Conservation (phyloP, 2,888 invertebrate species). For the Linnaemya vulpina region DNA sequence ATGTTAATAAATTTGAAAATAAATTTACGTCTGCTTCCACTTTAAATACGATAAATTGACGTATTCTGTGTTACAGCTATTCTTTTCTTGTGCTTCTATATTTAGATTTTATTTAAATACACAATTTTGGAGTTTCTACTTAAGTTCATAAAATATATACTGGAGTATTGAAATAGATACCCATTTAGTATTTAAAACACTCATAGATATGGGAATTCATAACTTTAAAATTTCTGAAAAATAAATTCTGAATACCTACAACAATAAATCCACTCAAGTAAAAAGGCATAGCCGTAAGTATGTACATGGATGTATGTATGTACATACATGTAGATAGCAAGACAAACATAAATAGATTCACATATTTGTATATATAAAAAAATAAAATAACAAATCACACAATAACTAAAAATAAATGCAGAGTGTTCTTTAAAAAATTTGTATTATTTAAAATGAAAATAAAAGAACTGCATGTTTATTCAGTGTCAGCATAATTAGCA, state of each 20-base stretch:
- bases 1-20: slow-evolving; percentile 22
- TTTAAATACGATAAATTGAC: slow-evolving; percentile 63
- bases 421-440: slow-evolving; percentile 37
- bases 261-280: slow-evolving; percentile 5
- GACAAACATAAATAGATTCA: slow-evolving; percentile 20
- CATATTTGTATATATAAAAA: slow-evolving; percentile 42
- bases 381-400: slow-evolving; percentile 55
- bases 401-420: slow-evolving; percentile 60
- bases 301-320: neutral
- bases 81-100: neutral
- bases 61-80: slow-evolving; percentile 21
- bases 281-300: slow-evolving; percentile 12
- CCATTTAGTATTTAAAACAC: slow-evolving; percentile 14
- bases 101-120: slow-evolving; percentile 21
- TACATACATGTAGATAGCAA: slow-evolving; percentile 16
- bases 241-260: slow-evolving; percentile 25
- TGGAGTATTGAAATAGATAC: slow-evolving; percentile 50
- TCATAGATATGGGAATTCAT: slow-evolving; percentile 33
- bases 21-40: neutral
- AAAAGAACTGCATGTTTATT: slow-evolving; percentile 64
- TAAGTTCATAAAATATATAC: slow-evolving; percentile 44
- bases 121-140: slow-evolving; percentile 43
- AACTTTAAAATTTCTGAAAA: slow-evolving; percentile 32
- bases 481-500: slow-evolving; percentile 65
- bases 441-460: slow-evolving; percentile 42